phyloP scores from a whole-genome alignment of 1,140 invertebrate species.

The Acyrthosiphon pisum region DNA sequence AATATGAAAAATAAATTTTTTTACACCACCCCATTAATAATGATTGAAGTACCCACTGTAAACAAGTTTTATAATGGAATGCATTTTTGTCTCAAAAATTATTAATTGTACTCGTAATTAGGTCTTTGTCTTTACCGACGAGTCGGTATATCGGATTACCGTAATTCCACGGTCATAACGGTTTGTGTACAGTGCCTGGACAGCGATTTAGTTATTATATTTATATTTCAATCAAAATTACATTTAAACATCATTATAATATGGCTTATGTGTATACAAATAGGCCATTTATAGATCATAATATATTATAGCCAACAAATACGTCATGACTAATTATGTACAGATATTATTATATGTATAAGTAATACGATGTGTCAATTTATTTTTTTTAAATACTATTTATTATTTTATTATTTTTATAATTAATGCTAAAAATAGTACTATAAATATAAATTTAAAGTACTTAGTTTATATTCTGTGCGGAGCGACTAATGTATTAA shows the following conservation, averaged over 20 bases:
- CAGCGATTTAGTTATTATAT: neutral
- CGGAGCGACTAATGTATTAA: too few species aligned
- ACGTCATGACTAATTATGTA: too few species aligned
- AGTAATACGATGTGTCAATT: too few species aligned
- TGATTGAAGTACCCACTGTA: neutral
- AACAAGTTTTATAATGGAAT: neutral
- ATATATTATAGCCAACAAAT: neutral
- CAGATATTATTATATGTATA: too few species aligned
- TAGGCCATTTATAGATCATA: neutral
- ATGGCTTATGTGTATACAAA: too few species aligned
- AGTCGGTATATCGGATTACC: neutral
- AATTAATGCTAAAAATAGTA: too few species aligned
- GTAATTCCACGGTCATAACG: neutral
- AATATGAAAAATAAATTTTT: neutral
- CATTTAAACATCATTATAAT: too few species aligned
- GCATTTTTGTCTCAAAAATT: neutral
- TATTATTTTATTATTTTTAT: too few species aligned
- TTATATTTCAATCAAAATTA: neutral
- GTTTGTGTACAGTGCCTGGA: neutral
- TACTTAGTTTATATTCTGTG: too few species aligned
- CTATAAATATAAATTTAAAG: too few species aligned
- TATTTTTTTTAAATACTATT: too few species aligned
- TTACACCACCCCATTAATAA: neutral
- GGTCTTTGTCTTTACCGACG: neutral
- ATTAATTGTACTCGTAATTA: neutral